A percentile compares a stretch with the other conserved stretches of the same genome.
phyloP scores from a whole-genome alignment of 2,797 vertebrate genomes.

The Acanthurus leucopareius region DNA sequence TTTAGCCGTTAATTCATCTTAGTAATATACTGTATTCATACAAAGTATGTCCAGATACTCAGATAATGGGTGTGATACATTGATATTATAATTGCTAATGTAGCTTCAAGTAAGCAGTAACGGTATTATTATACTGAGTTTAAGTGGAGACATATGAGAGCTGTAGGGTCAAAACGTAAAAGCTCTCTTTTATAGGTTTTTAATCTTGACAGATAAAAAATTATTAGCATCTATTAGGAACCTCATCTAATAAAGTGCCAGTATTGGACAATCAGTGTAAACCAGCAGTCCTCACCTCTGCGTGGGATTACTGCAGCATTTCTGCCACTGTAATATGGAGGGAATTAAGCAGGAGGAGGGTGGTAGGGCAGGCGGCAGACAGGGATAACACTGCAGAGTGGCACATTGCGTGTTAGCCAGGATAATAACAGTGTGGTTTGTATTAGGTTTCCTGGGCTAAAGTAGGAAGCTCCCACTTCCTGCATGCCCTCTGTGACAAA shows the following conservation, averaged over 20 bases:
- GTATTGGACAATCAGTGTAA: slow-evolving; percentile 31
- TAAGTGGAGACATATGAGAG: slow-evolving; percentile 2
- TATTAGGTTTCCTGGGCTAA: slow-evolving; percentile 64
- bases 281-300: slow-evolving; percentile 24
- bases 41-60: not conserved
- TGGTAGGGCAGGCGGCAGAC: not conserved
- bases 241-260: slow-evolving; percentile 4
- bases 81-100: not conserved
- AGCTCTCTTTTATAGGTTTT: not conserved
- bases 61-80: not conserved
- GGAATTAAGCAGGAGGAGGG: slow-evolving; percentile 43
- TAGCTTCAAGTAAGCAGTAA: not conserved
- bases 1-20: not conserved
- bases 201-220: not conserved
- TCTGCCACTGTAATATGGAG: slow-evolving; percentile 33
- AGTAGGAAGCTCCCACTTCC: slow-evolving; percentile 72
- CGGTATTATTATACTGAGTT: not conserved
- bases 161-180: not conserved
- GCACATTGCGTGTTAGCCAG: slow-evolving; percentile 65
- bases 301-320: slow-evolving; percentile 55
- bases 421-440: slow-evolving; percentile 70
- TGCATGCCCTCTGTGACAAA: slow-evolving; percentile 51
- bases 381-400: slow-evolving; percentile 54
- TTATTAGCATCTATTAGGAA: slow-evolving; percentile 2
- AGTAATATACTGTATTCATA: not conserved